Conservation (phyloP, 2,113 vertebrate genomes). For the Ptilorrhoa leucosticta region DNA sequence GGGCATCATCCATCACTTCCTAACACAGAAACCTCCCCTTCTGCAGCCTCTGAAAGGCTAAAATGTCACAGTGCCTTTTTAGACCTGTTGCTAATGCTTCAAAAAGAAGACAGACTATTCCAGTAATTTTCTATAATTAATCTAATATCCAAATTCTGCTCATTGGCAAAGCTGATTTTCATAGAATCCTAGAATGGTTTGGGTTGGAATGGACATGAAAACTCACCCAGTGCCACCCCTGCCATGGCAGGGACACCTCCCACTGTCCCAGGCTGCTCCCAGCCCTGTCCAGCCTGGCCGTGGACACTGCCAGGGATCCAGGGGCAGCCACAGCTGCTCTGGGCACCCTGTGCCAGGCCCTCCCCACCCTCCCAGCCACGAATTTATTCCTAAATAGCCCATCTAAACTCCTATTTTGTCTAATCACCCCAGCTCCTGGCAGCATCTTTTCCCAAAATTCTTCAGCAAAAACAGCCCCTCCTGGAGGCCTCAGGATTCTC, state of each 20-base stretch:
- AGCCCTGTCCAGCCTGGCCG: background rate
- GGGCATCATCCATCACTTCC: background rate
- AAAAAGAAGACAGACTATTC: background rate
- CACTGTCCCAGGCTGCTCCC: background rate
- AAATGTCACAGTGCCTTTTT: background rate
- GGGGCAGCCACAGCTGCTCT: background rate
- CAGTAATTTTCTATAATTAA: background rate
- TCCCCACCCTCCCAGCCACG: background rate
- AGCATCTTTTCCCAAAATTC: background rate
- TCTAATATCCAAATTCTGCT: background rate
- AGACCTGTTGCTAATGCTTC: background rate
- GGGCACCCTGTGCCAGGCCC: background rate
- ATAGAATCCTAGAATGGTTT: background rate
- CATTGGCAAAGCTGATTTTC: background rate
- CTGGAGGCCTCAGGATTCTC: fast-evolving
- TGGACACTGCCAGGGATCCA: background rate
- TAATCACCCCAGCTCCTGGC: background rate
- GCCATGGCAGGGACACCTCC: background rate
- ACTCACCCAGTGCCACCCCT: fast-evolving
- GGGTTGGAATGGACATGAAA: fast-evolving
- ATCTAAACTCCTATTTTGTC: background rate
- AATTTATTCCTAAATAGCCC: background rate
- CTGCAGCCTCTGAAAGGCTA: background rate
- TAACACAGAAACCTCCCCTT: background rate
- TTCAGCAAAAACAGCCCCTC: background rate